phyloP scores from a whole-genome alignment of 2,797 vertebrate genomes.

The Micropoecilia bifurca region DNA sequence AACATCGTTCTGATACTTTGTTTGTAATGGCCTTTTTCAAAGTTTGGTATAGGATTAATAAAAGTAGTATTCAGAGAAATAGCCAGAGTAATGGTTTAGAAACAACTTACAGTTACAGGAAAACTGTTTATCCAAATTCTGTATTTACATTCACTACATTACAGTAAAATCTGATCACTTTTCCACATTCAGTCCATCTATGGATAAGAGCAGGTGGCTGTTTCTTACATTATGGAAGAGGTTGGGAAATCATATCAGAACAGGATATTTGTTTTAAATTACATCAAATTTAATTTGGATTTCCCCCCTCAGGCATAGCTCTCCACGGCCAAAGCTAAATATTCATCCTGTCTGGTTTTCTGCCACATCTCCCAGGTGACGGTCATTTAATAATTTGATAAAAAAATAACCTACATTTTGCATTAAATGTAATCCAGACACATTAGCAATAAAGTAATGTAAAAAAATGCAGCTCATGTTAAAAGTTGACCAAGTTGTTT shows the following conservation, averaged over 20 bases:
- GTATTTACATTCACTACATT: background rate
- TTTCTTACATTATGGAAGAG: constrained; percentile 1
- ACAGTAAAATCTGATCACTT: background rate
- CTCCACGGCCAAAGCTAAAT: background rate
- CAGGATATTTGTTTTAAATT: constrained; percentile 4
- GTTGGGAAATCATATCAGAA: background rate
- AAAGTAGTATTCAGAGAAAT: no score
- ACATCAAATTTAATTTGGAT: background rate
- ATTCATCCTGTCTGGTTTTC: background rate
- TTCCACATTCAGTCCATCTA: background rate
- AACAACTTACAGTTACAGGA: no score
- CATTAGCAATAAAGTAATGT: background rate
- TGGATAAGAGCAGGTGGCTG: background rate
- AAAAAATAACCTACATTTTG: background rate
- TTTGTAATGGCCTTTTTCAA: background rate
- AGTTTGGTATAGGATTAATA: no score
- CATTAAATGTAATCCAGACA: background rate
- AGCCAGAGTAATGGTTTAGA: no score
- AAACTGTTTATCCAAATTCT: no score
- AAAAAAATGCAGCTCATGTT: background rate
- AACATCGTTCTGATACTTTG: no score
- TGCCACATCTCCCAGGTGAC: background rate
- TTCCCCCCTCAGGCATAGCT: background rate
- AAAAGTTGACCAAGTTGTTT: background rate
- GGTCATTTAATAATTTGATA: background rate